phyloP scores from a whole-genome alignment of 2,797 vertebrate genomes.

The Babyrousa celebensis region DNA sequence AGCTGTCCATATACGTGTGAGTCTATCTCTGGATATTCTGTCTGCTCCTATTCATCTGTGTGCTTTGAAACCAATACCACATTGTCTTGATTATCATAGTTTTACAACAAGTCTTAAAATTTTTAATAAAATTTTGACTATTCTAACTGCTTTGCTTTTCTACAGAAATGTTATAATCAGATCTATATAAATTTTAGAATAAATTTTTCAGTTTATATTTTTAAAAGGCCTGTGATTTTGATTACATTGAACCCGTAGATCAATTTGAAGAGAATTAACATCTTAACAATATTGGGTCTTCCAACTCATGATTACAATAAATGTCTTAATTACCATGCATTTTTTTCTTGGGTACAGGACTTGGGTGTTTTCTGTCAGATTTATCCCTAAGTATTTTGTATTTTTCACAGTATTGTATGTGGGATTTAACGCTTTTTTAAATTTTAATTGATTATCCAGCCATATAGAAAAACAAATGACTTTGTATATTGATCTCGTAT shows the following conservation, averaged over 20 bases:
- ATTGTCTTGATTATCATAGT: not conserved
- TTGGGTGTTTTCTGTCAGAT: not conserved
- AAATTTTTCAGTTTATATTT: not conserved
- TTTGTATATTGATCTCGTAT: not conserved
- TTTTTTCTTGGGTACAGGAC: not conserved
- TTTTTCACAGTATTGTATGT: not conserved
- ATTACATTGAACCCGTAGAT: not conserved
- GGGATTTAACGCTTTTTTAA: not conserved
- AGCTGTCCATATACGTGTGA: not conserved
- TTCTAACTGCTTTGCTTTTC: not conserved
- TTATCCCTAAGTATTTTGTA: not conserved
- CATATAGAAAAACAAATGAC: not conserved
- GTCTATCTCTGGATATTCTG: not conserved
- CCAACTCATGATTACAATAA: not conserved
- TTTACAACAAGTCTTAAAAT: not conserved
- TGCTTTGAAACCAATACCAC: not conserved
- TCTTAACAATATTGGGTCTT: not conserved
- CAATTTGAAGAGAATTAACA: slow-evolving; percentile 7
- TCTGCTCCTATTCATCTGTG: not conserved
- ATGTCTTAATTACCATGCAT: not conserved
- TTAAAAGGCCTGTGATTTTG: not conserved
- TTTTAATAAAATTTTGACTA: not conserved
- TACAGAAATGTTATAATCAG: not conserved
- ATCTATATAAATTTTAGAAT: not conserved
- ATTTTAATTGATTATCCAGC: not conserved